Base-by-base conservation (phyloP, 2,113 vertebrate genomes). In the Zapus hudsonius region DNA sequence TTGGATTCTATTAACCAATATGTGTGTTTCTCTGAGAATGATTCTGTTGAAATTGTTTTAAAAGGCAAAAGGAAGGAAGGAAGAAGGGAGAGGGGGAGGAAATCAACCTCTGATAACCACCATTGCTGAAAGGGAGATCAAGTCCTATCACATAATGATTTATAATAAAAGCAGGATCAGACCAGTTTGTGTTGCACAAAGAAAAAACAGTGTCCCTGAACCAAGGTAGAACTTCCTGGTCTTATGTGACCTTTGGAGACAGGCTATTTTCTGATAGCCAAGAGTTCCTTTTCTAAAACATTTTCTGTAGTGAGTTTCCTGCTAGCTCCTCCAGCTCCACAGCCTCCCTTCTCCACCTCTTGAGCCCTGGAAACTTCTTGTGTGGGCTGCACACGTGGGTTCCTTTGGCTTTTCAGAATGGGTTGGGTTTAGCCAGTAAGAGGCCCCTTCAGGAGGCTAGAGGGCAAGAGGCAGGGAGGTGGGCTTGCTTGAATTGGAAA, bases 171-270 rank as follows among this genome's bases (percentile, higher is more conserved):
- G 36, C 25, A 85, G 36, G 61, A 38, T 67, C 88, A 80, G 12
- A 80, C 25, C 73, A 91, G 36, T 80, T 90, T 83, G 47, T 69
- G 36, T 23, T 91, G 59, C 5, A 80, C 57, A 42, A 80, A 88
- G 89, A 85, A 89, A 94, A 61, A 89, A 93, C 81, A 91, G 40
- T 82, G 36, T 81, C 25, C 36, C 31, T 81, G 27, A 91, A 44
- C 69, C 36, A 0, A 72, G 29, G 87, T 29, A 8, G 40, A 93
- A 82, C 61, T 89, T 17, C 55, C 55, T 61, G 36, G 57, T 85
- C 47, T 81, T 73, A 78, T 29, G n/a, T 92, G 74, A 90, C 36
- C 82, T 92, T 92, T 82, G n/a, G 72, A 73, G 42, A 93, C 44
- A n/a, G 79, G 44, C 59, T 80, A 52, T 85, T 93, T 90, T 75